Percentiles rank a stretch among this genome's conserved stretches.
phyloP scores from a whole-genome alignment of 1,140 invertebrate genomes.

The Drosophila lacertosa region DNA sequence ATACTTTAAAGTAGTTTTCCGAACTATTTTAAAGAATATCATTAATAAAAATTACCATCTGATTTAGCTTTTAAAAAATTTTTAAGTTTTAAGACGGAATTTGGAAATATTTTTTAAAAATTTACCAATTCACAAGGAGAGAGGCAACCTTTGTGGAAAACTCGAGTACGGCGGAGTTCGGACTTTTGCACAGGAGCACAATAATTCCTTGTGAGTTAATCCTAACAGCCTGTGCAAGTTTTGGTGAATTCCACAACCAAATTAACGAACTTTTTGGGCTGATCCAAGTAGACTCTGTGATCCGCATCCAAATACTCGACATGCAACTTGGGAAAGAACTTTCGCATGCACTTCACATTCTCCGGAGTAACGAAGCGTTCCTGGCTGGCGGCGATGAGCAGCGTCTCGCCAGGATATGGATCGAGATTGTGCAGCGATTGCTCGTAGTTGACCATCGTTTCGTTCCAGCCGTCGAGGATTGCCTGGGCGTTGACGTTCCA shows the following conservation, averaged over 20 bases:
- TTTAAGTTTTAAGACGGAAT: too few species aligned
- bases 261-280: slow-evolving; percentile 37
- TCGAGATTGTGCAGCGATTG: background rate
- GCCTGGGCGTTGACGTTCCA: slow-evolving; percentile 42
- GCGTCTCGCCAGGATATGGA: slow-evolving; percentile 33
- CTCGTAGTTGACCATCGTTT: slow-evolving; percentile 27
- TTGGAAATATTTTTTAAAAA: too few species aligned
- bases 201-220: background rate
- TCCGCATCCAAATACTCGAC: slow-evolving; percentile 31
- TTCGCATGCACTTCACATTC: slow-evolving; percentile 23
- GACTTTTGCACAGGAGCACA: too few species aligned
- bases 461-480: slow-evolving; percentile 32
- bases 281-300: slow-evolving; percentile 21
- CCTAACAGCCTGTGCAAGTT: background rate
- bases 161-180: too few species aligned
- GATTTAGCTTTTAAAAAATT: too few species aligned
- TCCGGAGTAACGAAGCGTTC: slow-evolving; percentile 20
- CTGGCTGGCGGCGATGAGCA: slow-evolving; percentile 36
- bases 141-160: too few species aligned
- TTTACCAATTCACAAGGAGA: too few species aligned
- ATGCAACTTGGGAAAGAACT: slow-evolving; percentile 41
- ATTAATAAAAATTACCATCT: too few species aligned
- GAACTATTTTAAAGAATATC: too few species aligned
- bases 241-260: slow-evolving; percentile 36
- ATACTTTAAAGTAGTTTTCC: too few species aligned